Evolutionary conservation across 2,797 vertebrate species (phyloP).

Genomic region (Balearica regulorum): DNA sequence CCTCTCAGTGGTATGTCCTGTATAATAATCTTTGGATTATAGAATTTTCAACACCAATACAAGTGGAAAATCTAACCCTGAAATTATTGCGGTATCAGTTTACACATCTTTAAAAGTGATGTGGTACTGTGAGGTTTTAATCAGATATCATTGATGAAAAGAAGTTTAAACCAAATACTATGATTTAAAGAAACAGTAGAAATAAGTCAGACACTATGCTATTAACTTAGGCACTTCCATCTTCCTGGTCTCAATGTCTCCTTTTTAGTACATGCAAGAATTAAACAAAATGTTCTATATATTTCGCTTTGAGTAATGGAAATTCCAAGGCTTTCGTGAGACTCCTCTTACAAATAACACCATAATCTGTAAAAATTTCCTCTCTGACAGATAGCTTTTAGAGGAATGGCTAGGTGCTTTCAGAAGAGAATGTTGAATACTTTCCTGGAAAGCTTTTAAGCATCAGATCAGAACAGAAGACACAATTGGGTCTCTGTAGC

Average conservation of each 20-base stretch:
- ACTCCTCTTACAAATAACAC: background rate
- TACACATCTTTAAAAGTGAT: background rate
- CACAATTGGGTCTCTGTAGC: background rate
- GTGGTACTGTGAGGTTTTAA: background rate
- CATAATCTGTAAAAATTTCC: background rate
- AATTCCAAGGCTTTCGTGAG: background rate
- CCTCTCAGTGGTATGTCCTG: background rate
- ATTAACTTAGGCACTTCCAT: background rate
- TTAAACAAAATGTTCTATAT: background rate
- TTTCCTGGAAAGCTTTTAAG: background rate
- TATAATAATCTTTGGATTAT: background rate
- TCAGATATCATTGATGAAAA: background rate
- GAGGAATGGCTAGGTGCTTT: background rate
- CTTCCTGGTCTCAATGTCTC: background rate
- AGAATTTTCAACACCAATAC: background rate
- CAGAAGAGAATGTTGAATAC: background rate
- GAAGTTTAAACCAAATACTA: background rate
- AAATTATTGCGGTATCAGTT: background rate
- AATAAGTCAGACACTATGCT: background rate
- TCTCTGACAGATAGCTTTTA: background rate
- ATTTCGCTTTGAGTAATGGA: background rate
- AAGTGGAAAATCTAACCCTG: background rate
- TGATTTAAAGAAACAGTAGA: background rate
- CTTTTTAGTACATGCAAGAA: background rate
- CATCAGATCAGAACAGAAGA: background rate